Base-by-base conservation (phyloP, 1,140 invertebrate genomes). In the Steinernema khuongi region DNA sequence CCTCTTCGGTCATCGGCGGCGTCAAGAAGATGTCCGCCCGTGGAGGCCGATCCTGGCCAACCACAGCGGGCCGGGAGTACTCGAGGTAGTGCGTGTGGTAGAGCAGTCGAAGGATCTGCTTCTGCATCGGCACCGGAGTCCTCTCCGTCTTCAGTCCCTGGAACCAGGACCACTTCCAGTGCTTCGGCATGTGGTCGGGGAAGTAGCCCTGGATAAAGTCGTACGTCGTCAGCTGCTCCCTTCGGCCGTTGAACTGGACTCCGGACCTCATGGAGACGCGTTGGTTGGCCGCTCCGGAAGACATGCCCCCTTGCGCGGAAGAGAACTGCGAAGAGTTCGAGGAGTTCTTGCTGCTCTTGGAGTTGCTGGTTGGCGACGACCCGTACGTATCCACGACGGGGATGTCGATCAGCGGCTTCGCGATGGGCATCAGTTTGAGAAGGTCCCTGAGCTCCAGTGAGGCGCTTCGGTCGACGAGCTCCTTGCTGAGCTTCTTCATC, bases 141-240 rank as follows among this genome's bases (percentile, higher is more conserved):
- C 26, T 60, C 14, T 60, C 50, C 14, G 26, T 14, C 50, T 26
- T 11, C 11, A 17, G 14, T 60, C 11, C 50, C 22, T 60, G 50
- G 22, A 60, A 60, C 50, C 50, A 60, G 14, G 50, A 60, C 50
- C 50, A 60, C 22, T 60, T 60, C 50, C 50, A 60, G 50, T 60
- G 11, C 50, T 60, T 60, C 50, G 50, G 50, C 50, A 60, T 14
- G 4, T 26, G 11, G 14, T 60, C 50, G 7, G 11, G 2, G 50
- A 17, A 60, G 19, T 60, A 60, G 7, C 50, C 50, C 50, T 60
- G 50, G 50, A 60, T 60, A 22, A 60, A 60, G 50, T 60, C 50
- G 50, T n/a, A 60, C 50, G 50, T 60, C 11, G 50, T 17, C 50
- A 60, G 50, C 22, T 60, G 50, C 22, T 60, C 50, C 50, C 22